Evolutionary conservation across 2,797 vertebrate species (phyloP).

Genomic region (Zalophus californianus): DNA sequence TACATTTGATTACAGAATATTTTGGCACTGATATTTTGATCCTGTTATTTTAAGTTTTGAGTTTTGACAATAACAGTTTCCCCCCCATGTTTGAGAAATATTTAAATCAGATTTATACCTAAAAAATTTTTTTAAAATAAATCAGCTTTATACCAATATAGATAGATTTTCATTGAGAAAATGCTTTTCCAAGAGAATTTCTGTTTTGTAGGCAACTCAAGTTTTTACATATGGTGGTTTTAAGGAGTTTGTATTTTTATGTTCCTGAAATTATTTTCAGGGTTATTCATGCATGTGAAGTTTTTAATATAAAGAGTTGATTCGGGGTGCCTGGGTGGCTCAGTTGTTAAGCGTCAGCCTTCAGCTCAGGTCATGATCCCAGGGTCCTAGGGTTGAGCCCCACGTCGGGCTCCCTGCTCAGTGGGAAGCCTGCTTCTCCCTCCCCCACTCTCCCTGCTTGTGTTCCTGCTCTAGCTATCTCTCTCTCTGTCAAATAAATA

Average conservation of each 20-base stretch:
- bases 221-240: slow-evolving; percentile 9
- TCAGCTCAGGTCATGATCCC: no score
- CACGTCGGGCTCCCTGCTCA: no score
- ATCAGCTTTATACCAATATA: slow-evolving; percentile 40
- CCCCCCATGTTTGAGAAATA: slow-evolving; percentile 43
- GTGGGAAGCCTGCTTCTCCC: no score
- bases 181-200: slow-evolving; percentile 17
- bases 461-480: no score
- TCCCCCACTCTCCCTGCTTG: no score
- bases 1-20: slow-evolving; percentile 37
- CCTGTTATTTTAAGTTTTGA: slow-evolving; percentile 35
- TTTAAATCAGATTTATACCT: slow-evolving; percentile 42
- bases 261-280: slow-evolving; percentile 56
- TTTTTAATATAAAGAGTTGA: slow-evolving; percentile 26
- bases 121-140: not conserved
- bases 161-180: slow-evolving; percentile 57
- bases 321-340: not conserved
- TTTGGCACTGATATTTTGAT: slow-evolving; percentile 38
- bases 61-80: not conserved
- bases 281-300: not conserved
- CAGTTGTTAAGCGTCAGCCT: no score
- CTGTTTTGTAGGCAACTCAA: not conserved
- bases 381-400: no score
- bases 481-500: no score
- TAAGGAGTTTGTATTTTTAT: not conserved